A percentile compares a stretch with the other conserved stretches of the same genome.
Conservation (phyloP, 2,888 invertebrate species). For the Rhamphomyia laevipes region DNA sequence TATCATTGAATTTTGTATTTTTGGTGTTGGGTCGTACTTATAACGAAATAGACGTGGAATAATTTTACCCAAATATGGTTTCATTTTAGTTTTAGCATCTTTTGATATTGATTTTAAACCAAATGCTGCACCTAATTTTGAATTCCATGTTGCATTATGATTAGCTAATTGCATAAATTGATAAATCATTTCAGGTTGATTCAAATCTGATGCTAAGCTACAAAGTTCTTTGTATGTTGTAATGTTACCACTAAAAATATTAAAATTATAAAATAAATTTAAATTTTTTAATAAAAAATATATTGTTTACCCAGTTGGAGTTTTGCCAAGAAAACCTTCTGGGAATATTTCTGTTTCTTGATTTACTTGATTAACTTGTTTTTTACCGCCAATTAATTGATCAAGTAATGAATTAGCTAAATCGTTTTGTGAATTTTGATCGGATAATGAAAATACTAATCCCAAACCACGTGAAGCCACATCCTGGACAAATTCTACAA, state of each 20-base stretch:
- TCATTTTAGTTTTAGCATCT: constrained; percentile 71
- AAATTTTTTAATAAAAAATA: neutral
- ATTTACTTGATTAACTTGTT: constrained; percentile 60
- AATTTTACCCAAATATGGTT: constrained; percentile 70
- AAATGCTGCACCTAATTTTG: constrained; percentile 82
- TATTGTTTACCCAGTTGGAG: constrained; percentile 64
- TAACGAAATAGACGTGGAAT: constrained; percentile 72
- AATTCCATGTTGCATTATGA: constrained; percentile 90
- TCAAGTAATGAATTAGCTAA: constrained; percentile 69
- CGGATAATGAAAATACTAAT: constrained; percentile 73
- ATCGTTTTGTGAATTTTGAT: constrained; percentile 53
- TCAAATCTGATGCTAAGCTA: constrained; percentile 83
- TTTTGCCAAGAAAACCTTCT: constrained; percentile 73
- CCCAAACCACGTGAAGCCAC: constrained; percentile 85
- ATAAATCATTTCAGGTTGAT: constrained; percentile 89
- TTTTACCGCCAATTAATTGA: constrained; percentile 69
- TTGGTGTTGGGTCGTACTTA: constrained; percentile 86
- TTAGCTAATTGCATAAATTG: constrained; percentile 94
- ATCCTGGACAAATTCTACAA: constrained; percentile 81
- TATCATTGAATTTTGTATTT: constrained; percentile 85
- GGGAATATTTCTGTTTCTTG: constrained; percentile 79
- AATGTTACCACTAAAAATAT: constrained; percentile 57
- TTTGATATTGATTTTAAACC: constrained; percentile 80
- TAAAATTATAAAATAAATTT: neutral
- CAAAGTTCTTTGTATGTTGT: constrained; percentile 93